Percentiles rank a stretch among this genome's conserved stretches.
phyloP scores from a whole-genome alignment of 1,140 invertebrate genomes.

The Popillia japonica region DNA sequence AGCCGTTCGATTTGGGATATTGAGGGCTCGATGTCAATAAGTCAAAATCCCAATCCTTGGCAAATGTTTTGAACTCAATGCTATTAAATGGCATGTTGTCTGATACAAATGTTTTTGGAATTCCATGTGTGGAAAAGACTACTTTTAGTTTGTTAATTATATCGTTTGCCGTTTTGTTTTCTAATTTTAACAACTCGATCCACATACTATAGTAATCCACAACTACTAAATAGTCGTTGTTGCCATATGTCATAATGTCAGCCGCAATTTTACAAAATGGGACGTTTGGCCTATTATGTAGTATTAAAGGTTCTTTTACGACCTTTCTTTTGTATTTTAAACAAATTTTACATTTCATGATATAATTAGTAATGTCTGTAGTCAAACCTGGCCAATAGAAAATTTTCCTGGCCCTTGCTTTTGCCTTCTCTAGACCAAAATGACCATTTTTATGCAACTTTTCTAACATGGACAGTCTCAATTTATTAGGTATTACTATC shows the following conservation, averaged over 20 bases:
- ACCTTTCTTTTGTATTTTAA: slow-evolving; percentile 32
- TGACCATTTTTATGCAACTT: slow-evolving; percentile 21
- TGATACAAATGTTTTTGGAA: slow-evolving; percentile 53
- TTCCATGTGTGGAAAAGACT: too few species aligned
- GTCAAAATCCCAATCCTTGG: slow-evolving; percentile 56
- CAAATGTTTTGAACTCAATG: slow-evolving; percentile 56
- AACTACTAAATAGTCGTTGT: slow-evolving; percentile 38
- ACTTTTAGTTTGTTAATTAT: slow-evolving; percentile 48
- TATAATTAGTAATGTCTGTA: slow-evolving; percentile 20
- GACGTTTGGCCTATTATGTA: slow-evolving; percentile 39
- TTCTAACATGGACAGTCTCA: slow-evolving; percentile 46
- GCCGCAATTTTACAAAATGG: slow-evolving; percentile 53
- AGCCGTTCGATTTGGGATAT: slow-evolving; percentile 57
- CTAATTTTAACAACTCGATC: slow-evolving; percentile 48
- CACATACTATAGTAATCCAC: slow-evolving; percentile 56
- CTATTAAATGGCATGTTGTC: slow-evolving; percentile 54
- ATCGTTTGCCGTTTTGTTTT: slow-evolving; percentile 42
- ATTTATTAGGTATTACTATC: slow-evolving; percentile 53
- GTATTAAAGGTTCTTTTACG: slow-evolving; percentile 38
- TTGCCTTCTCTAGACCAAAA: slow-evolving; percentile 38
- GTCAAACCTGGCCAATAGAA: slow-evolving; percentile 37
- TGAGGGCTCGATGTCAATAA: slow-evolving; percentile 58
- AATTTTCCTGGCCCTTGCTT: slow-evolving; percentile 23
- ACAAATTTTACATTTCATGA: slow-evolving; percentile 31
- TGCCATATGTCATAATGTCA: slow-evolving; percentile 50